Base-by-base conservation (phyloP, 1,140 invertebrate genomes). In the Macrobrachium nipponense region DNA sequence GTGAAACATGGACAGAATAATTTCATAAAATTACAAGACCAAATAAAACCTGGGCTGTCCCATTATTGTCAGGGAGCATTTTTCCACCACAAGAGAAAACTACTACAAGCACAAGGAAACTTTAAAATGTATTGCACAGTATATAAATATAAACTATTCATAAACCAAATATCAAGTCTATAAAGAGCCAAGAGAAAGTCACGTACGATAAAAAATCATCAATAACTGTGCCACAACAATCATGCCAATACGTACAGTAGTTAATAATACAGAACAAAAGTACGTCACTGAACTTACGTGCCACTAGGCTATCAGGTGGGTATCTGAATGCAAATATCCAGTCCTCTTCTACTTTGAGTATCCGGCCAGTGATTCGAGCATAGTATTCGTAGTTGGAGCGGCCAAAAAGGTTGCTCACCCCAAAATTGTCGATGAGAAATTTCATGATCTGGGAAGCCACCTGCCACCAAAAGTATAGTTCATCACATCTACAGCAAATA, bases 381-480 rank as follows among this genome's bases (percentile, higher is more conserved):
- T 99, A 99, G 92, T 97, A 99, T 92, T 99, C 97, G 90, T 99
- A 99, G 91, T 99, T 99, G 66, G 98, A 95, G 72, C 96, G 94
- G 5, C 98, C 98, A 92, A 99, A 99, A 77, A 99, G 93, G 91
- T 98, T 96, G 72, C 95, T 96, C 51, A 96, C 95, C 70, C 97
- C 98, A 93, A 99, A 99, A 91, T 98, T 97, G 91, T 99, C 97
- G 90, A 99, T 99, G 90, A 98, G 94, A 92, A 96, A 97, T 91
- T 98, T 97, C 94, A 98, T 98, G 68, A 98, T 96, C 89, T 96
- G 94, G 18, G 97, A 98, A 80, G 97, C 96, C 90, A 97, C 95
- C 96, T 97, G 91, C 27, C 88, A 77, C n/a, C 60, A 70, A 66
- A 68, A 68, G 6, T 70, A 44, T 58, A 20, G 4, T n/a, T 64